Percentiles rank a stretch among this genome's conserved stretches.
Conservation (phyloP, 2,888 invertebrate genomes). For the Horisme vitalbata region DNA sequence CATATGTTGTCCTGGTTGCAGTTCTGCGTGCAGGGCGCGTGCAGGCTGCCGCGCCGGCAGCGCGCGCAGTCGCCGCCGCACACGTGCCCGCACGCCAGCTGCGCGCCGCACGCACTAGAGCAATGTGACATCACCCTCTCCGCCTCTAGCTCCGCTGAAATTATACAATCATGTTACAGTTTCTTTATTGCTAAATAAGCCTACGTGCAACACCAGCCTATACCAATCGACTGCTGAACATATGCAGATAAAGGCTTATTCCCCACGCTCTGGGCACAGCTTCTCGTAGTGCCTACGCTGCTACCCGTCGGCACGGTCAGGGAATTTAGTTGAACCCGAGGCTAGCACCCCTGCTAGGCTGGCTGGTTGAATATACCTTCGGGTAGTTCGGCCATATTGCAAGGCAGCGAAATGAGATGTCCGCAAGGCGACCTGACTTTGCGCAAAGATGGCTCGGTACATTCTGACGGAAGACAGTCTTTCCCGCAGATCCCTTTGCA, state of each 20-base stretch:
- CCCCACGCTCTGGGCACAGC: too few relatives aligned
- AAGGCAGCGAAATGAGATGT: constrained; percentile 69
- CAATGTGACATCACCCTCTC: constrained; percentile 61
- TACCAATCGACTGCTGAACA: too few relatives aligned
- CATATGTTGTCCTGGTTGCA: constrained; percentile 84
- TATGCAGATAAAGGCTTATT: too few relatives aligned
- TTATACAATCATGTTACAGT: background rate
- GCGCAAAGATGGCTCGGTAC: constrained; percentile 48
- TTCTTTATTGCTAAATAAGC: too few relatives aligned
- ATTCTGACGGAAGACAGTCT: constrained; percentile 54
- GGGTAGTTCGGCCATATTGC: constrained; percentile 44
- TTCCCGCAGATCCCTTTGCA: constrained; percentile 66
- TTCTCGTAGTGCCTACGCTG: too few relatives aligned
- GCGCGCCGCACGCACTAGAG: constrained; percentile 59
- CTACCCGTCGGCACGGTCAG: too few relatives aligned
- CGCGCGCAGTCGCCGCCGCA: constrained; percentile 80
- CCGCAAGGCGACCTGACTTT: constrained; percentile 69
- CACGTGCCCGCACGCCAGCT: constrained; percentile 73
- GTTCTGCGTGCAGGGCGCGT: constrained; percentile 77
- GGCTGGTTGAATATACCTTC: constrained; percentile 24
- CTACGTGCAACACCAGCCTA: too few relatives aligned
- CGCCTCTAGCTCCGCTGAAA: constrained; percentile 25
- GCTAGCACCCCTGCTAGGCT: background rate
- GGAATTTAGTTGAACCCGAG: too few relatives aligned
- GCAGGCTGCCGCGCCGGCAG: constrained; percentile 84